phyloP scores from a whole-genome alignment of 2,888 invertebrate species.

The Neoaliturus tenellus region DNA sequence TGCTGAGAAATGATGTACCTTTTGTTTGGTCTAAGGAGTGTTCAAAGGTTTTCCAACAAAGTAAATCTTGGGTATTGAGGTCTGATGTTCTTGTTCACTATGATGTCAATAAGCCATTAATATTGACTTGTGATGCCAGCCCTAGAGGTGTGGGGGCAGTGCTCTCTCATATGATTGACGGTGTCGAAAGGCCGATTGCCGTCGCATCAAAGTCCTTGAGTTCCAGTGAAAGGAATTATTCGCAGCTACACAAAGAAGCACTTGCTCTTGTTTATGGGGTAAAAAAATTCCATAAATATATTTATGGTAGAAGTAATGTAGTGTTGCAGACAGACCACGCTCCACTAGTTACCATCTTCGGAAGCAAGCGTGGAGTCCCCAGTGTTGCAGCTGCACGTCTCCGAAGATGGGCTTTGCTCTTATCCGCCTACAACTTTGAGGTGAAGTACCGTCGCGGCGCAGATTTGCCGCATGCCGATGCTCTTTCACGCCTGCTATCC shows the following conservation, averaged over 20 bases:
- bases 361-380: constrained; percentile 20
- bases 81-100: background rate
- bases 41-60: background rate
- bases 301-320: background rate
- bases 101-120: background rate
- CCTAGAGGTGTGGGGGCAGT: background rate
- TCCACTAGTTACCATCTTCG: constrained; percentile 2
- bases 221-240: background rate
- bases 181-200: background rate
- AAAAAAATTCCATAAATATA: background rate
- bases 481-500: constrained; percentile 43
- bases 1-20: background rate
- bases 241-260: background rate
- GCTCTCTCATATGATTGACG: background rate
- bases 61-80: background rate
- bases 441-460: constrained; percentile 18
- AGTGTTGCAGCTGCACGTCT: constrained; percentile 25
- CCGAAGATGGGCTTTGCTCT: constrained; percentile 25
- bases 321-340: background rate
- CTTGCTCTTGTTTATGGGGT: background rate
- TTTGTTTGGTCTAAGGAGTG: background rate
- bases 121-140: background rate
- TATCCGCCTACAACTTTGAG: constrained; percentile 27
- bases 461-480: constrained; percentile 22
- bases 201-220: too few species aligned